Evolutionary conservation across 2,888 invertebrate genomes (phyloP), one percentile per base, ranked within the genome.

Genomic region (Creontiades dilutus): DNA sequence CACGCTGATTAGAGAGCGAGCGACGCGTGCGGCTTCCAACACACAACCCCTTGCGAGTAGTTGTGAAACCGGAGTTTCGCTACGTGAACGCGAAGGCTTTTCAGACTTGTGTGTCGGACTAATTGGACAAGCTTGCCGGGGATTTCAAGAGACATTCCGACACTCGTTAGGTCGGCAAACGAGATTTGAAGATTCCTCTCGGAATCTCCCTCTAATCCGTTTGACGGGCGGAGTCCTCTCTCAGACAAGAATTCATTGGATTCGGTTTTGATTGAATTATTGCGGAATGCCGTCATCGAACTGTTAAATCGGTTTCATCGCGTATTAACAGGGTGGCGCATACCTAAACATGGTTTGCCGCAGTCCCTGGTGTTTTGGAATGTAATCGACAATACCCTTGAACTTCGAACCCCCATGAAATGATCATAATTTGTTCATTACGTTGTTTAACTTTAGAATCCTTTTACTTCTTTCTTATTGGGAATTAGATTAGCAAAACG

Each of bases 81-180:
- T 52, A 52, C 52, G 52, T 52, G 52, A 12, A 52, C 52, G 52
- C 11, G 16, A 52, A 61, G 61, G 61, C 61, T 19, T 61, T 61
- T 61, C 61, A 61, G 61, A 52, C 52, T 61, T 19, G n/a, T 61
- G 61, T 19, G 61, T 61, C 19, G 61, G 61, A 61, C 61, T 61
- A 61, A 61, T 61, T 61, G 61, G 61, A 61, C 61, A 9, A 19
- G 61, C 61, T 61, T 14, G n/a, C 9, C n/a, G n/a, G n/a, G n/a
- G 19, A 57, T 61, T 61, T n/a, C 14, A 61, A 61, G 61, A 61
- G 61, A 61, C n/a, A 19, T 19, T 61, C 61, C n/a, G 61, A 61
- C n/a, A 19, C 61, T 61, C 61, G 61, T 61, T 61, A 61, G 19
- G 19, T 61, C 61, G 61, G 61, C 9, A 61, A 61, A 61, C 61